A percentile compares a stretch with the other conserved stretches of the same genome.
Conservation (phyloP, 2,888 invertebrate species). For the Dicranocentrus wangi region DNA sequence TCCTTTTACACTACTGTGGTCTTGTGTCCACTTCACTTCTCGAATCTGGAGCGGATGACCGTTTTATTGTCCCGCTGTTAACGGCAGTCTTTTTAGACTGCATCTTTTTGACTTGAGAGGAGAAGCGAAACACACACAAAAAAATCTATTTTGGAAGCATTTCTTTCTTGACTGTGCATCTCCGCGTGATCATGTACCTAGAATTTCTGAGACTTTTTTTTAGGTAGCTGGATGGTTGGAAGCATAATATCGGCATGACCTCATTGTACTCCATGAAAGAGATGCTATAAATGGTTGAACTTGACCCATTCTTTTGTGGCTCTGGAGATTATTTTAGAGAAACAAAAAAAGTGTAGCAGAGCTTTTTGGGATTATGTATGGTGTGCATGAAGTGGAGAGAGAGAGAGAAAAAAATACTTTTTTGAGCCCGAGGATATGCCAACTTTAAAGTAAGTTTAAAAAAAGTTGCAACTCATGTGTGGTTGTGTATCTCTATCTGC, state of each 20-base stretch:
- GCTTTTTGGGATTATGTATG: not conserved
- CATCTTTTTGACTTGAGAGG: not conserved
- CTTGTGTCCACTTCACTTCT: constrained; percentile 30
- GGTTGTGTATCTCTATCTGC: too few species aligned
- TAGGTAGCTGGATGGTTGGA: constrained; percentile 7
- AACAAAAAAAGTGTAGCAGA: not conserved
- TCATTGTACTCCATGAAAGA: constrained; percentile 17
- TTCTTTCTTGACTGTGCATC: not conserved
- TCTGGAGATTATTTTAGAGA: constrained; percentile 28
- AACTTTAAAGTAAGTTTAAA: too few species aligned
- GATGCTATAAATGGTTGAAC: constrained; percentile 59
- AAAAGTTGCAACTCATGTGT: too few species aligned
- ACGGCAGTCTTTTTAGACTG: not conserved
- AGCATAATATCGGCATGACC: constrained; percentile 19
- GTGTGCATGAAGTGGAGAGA: too few species aligned
- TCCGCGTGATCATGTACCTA: not conserved
- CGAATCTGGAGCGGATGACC: constrained; percentile 53
- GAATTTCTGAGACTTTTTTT: not conserved
- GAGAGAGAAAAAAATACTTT: too few species aligned
- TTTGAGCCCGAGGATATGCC: too few species aligned
- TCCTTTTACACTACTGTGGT: not conserved
- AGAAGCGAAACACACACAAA: not conserved
- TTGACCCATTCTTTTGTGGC: constrained; percentile 58
- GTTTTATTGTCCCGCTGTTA: constrained; percentile 50
- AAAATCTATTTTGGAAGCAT: not conserved